Evolutionary conservation across 1,140 invertebrate species (phyloP).

Genomic region (Drosophila yakuba): DNA sequence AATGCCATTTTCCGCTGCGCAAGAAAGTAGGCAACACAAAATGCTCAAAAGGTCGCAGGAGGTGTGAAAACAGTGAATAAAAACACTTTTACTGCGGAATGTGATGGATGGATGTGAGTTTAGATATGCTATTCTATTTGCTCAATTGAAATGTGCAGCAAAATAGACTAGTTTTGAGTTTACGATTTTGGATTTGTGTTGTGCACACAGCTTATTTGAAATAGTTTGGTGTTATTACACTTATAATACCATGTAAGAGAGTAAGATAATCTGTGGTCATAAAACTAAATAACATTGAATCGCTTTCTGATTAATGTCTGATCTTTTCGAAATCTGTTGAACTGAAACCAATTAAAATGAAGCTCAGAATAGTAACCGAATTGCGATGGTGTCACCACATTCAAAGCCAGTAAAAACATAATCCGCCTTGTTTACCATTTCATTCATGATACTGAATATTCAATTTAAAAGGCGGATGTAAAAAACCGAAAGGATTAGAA

Average conservation of each 20-base stretch:
- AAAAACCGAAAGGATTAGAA: slow-evolving; percentile 24
- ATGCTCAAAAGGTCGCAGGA: slow-evolving; percentile 22
- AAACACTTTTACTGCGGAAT: background rate
- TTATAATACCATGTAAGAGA: no score
- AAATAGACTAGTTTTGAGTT: no score
- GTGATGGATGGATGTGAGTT: background rate
- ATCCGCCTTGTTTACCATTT: background rate
- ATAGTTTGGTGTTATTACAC: no score
- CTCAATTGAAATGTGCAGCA: background rate
- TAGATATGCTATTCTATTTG: background rate
- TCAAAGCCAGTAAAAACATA: slow-evolving; percentile 1
- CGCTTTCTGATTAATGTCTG: no score
- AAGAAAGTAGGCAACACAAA: slow-evolving; percentile 46
- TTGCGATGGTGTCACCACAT: no score
- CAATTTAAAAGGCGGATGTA: background rate
- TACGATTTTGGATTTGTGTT: no score
- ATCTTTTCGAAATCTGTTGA: no score
- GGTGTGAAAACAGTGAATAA: slow-evolving; percentile 2
- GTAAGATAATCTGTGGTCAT: no score
- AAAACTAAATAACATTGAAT: no score
- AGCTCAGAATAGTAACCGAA: background rate
- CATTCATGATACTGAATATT: background rate
- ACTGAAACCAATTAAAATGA: background rate
- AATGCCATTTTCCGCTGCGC: slow-evolving; percentile 15
- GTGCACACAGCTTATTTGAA: no score